Conservation (phyloP, 1,140 invertebrate genomes). For the Sipha flava region DNA sequence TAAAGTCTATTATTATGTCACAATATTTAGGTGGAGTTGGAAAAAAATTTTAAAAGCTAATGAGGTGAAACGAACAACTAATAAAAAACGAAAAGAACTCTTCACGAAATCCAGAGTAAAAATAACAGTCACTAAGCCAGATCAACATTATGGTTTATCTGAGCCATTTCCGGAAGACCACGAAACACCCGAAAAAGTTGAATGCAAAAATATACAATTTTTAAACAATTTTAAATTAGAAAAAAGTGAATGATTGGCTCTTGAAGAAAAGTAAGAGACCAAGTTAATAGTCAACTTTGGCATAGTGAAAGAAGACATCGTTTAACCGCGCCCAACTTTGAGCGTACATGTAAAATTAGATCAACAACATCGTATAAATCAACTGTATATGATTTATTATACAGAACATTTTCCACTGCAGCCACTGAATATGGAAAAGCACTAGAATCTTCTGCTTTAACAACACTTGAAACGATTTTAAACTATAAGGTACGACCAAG, state of each 20-base stretch:
- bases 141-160: neutral
- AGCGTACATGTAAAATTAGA: neutral
- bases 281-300: neutral
- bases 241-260: neutral
- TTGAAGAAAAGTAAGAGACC: neutral
- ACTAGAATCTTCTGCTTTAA: no score
- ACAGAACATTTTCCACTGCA: no score
- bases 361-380: neutral
- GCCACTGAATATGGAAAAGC: no score
- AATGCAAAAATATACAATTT: neutral
- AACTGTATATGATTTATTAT: no score
- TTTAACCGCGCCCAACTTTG: neutral
- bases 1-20: no score
- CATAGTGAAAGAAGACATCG: neutral
- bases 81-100: neutral
- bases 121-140: neutral
- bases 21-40: neutral
- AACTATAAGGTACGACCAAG: no score
- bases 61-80: neutral
- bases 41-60: neutral
- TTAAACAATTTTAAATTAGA: neutral
- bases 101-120: no score
- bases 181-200: neutral
- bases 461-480: no score
- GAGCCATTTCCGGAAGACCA: neutral